phyloP scores from a whole-genome alignment of 1,140 invertebrate genomes.

The Cherax destructor region DNA sequence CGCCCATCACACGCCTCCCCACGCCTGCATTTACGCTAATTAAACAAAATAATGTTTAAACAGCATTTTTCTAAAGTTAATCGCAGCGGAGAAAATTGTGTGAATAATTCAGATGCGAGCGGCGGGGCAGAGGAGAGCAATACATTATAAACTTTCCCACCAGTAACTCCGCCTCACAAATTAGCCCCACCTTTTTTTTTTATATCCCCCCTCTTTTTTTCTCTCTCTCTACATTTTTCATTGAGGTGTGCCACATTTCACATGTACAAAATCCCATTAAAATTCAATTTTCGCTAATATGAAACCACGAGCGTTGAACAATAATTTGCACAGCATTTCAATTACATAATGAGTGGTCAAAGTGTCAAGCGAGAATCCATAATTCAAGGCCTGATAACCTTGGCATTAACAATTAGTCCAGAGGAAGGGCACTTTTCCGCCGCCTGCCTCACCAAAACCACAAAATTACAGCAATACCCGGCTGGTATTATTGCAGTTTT shows the following conservation, averaged over 20 bases:
- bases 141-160: constrained; percentile 10
- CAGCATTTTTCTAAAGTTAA: background rate
- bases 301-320: background rate
- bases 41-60: constrained; percentile 16
- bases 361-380: constrained; percentile 4
- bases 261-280: constrained; percentile 41
- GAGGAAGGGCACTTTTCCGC: background rate
- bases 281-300: constrained; percentile 30
- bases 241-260: constrained; percentile 32
- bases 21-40: constrained; percentile 6
- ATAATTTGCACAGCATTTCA: constrained; percentile 3
- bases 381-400: background rate
- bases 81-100: constrained; percentile 26
- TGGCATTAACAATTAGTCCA: background rate
- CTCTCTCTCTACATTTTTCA: background rate
- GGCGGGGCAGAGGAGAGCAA: background rate
- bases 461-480: no score
- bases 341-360: constrained; percentile 17
- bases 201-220: background rate
- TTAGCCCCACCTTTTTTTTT: background rate
- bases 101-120: constrained; percentile 13
- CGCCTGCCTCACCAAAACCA: background rate
- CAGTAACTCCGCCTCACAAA: background rate
- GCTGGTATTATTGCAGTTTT: no score
- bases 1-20: background rate